Evolutionary conservation across 2,797 vertebrate species (phyloP), one percentile per base, ranked within the genome.

Genomic region (Ficedula albicollis): DNA sequence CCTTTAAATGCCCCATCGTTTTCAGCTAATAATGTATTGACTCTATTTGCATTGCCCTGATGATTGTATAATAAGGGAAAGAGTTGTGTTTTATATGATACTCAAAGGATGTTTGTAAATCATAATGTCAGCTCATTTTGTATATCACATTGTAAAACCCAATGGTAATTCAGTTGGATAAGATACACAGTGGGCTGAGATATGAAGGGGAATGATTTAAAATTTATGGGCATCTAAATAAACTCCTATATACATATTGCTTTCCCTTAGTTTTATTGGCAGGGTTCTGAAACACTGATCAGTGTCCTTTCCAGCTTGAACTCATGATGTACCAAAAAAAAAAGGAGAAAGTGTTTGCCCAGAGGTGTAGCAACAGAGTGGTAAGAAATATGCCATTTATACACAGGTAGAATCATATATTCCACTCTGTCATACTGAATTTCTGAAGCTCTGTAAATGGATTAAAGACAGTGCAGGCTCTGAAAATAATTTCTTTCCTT

Each of bases 61-160:
- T 89, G 88, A 95, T 89, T 93, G 90, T 96, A 95, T 84, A 88
- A 92, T 94, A 95, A 91, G 89, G 94, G 90, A 76, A 95, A 41
- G 87, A 51, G 93, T 96, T 97, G 95, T 97, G 96, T 97, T 97
- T 97, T 97, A 95, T 96, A 97, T 94, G 93, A 95, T 94, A 91
- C 78, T 91, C 89, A 58, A 92, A 96, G 83, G 95, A 90, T 97
- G 95, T 96, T 96, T 97, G 96, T 97, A 97, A 97, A 96, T 92
- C 95, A 95, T 93, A 73, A 80, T 34, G 85, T 93, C 90, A 91
- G 91, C 87, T 95, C 96, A 96, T 97, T 97, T 97, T 96, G 89
- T 96, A 97, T 94, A 95, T 95, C 96, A 73, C 94, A 58, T 68
- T 97, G 97, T 96, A 97, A 95, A 96, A 96, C 96, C 96, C 97